Evolutionary conservation across 2,113 vertebrate genomes (phyloP).

Genomic region (Catharus minimus): DNA sequence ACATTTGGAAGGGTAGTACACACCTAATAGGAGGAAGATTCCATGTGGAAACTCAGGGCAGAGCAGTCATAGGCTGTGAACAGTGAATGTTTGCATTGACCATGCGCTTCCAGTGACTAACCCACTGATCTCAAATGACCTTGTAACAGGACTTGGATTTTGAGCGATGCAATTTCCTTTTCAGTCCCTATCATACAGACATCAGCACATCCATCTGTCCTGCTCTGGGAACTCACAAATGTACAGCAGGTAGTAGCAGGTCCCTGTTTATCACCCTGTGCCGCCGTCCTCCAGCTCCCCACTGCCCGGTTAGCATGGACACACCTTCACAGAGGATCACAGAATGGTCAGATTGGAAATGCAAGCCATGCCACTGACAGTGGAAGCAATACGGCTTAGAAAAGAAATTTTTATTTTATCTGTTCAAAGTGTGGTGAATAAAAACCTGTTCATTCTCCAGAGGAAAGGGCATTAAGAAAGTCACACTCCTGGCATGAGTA

Average conservation of each 20-base stretch:
- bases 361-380: not conserved
- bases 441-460: not conserved
- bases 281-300: fast-evolving
- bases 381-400: not conserved
- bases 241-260: not conserved
- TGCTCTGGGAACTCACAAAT: not conserved
- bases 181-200: not conserved
- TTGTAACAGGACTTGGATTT: not conserved
- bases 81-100: not conserved
- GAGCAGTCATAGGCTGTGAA: not conserved
- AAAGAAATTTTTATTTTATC: not conserved
- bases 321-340: not conserved
- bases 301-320: not conserved
- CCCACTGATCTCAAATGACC: not conserved
- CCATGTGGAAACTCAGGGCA: not conserved
- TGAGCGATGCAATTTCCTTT: not conserved
- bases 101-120: not conserved
- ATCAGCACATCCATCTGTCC: not conserved
- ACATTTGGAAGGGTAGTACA: not conserved
- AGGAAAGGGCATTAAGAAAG: not conserved
- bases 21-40: not conserved
- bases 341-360: not conserved
- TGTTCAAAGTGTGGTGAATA: not conserved
- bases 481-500: not conserved
- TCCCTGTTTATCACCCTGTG: fast-evolving